Evolutionary conservation across 23 tunicate genomes (phyloP).

Genomic region (Ascidia mentula): DNA sequence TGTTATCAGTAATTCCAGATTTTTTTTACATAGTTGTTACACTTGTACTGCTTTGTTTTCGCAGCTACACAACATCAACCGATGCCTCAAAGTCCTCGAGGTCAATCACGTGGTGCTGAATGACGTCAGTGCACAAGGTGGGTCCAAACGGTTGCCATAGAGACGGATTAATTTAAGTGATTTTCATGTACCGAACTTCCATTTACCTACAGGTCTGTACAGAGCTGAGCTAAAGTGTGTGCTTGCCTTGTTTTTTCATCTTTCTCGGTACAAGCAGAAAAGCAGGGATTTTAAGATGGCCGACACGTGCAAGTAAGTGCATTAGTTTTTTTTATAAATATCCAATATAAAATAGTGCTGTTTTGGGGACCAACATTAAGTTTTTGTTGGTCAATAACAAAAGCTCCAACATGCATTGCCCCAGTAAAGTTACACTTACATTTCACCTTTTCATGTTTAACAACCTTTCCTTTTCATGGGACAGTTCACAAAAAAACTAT

Average conservation of each 20-base stretch:
- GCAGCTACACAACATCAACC: constrained; percentile 55
- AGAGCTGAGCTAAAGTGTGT: constrained; percentile 53
- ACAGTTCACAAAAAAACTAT: too few species aligned
- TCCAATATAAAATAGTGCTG: neutral
- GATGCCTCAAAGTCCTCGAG: constrained; percentile 50
- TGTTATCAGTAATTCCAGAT: too few species aligned
- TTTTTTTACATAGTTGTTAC: too few species aligned
- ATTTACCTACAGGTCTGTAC: constrained; percentile 38
- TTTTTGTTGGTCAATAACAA: neutral
- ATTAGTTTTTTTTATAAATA: neutral
- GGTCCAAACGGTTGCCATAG: neutral
- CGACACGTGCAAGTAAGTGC: constrained; percentile 37
- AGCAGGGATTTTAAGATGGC: constrained; percentile 48
- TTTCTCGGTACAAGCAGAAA: constrained; percentile 55
- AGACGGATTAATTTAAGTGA: too few species aligned
- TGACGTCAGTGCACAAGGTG: constrained; percentile 59
- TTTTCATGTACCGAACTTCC: too few species aligned
- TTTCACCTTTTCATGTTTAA: too few species aligned
- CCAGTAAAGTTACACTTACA: neutral
- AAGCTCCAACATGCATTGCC: neutral
- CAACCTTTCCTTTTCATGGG: too few species aligned
- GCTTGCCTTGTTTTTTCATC: constrained; percentile 55
- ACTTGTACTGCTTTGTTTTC: too few species aligned
- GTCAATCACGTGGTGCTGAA: constrained; percentile 41
- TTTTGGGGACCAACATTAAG: neutral